Base-by-base conservation (phyloP, 2,113 vertebrate species). In the Chascanopsetta lugubris region DNA sequence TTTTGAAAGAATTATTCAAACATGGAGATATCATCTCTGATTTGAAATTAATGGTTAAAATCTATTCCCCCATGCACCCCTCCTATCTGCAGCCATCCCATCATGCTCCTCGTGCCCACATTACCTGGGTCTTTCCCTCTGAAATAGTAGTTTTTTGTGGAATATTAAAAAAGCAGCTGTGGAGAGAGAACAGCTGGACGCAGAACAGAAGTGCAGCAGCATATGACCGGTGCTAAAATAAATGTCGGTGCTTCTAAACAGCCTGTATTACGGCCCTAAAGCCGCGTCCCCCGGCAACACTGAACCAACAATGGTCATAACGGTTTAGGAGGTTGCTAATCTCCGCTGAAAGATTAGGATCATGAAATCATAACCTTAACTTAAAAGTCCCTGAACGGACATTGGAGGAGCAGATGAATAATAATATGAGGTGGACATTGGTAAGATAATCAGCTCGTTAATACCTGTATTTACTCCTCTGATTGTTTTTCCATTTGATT, bases 241-340 rank as follows among this genome's bases (percentile, higher is more conserved):
- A 88, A 90, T 80, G 74, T 86, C 82, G 70, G 36, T 0, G n/a
- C 62, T 45, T 30, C 79, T 71, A 80, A 77, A 79, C 8, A n/a
- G 34, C 8, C 34, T 58, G 26, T 70, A 68, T 79, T 80, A 80
- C 13, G 38, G 47, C 53, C 64, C 12, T 30, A 15, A 51, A 38
- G 1, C 17, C 11, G 7, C 10, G 2, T 34, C 63, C 43, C 32
- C 30, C 17, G 9, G 46, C 34, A 61, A 58, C 13, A 53, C n/a
- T 61, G 47, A 27, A 61, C 60, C 76, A 78, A 77, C 75, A 72
- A 57, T n/a, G 45, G 38, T 59, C 63, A 49, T 61, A 65, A 73
- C 62, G 72, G 36, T 27, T 69, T 45, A 72, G 49, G 40, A 66
- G 34, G 34, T 58, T 55, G 63, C 46, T 21, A 46, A 36, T 51